A percentile compares a stretch with the other conserved stretches of the same genome.
These are phyloP conservation scores for Parambassis ranga DNA, from an alignment of 2,797 vertebrate species.

Conservation along the genomic window DNA sequence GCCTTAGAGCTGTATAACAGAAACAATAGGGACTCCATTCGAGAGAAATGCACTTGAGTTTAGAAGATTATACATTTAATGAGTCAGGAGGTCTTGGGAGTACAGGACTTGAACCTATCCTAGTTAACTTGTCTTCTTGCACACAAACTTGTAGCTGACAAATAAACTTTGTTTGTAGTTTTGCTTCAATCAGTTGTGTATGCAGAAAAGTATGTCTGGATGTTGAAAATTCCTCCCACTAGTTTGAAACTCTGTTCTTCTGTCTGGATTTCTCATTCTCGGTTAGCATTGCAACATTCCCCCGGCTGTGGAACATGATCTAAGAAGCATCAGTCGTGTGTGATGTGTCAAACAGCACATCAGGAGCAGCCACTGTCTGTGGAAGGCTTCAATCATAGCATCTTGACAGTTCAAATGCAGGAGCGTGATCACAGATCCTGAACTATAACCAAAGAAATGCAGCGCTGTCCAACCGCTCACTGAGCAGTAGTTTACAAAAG, in stretches of 20 bases:
- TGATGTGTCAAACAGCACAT: conserved; percentile 7
- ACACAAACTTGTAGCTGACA: too few species aligned
- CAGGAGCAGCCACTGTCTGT: neutral
- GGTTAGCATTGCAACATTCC: neutral
- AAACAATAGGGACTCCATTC: too few species aligned
- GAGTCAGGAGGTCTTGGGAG: too few species aligned
- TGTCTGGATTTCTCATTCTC: neutral
- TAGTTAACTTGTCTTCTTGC: too few species aligned
- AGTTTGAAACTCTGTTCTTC: neutral
- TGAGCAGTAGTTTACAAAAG: neutral
- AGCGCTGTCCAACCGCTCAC: neutral
- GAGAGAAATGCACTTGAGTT: too few species aligned
- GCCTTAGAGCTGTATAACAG: too few species aligned
- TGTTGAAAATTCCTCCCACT: neutral
- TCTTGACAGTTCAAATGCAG: conserved; percentile 9
- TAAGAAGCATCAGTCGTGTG: neutral
- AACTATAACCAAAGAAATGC: neutral
- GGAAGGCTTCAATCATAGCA: neutral
- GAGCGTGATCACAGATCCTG: neutral
- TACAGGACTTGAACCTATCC: too few species aligned
- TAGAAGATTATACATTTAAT: too few species aligned
- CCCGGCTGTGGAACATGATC: conserved; percentile 2
- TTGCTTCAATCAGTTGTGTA: too few species aligned
- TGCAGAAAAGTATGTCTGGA: too few species aligned
- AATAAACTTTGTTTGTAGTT: too few species aligned